These are phyloP conservation scores for Diglossa cyanea DNA, from an alignment of 2,797 vertebrate genomes.

Conservation along the genomic window DNA sequence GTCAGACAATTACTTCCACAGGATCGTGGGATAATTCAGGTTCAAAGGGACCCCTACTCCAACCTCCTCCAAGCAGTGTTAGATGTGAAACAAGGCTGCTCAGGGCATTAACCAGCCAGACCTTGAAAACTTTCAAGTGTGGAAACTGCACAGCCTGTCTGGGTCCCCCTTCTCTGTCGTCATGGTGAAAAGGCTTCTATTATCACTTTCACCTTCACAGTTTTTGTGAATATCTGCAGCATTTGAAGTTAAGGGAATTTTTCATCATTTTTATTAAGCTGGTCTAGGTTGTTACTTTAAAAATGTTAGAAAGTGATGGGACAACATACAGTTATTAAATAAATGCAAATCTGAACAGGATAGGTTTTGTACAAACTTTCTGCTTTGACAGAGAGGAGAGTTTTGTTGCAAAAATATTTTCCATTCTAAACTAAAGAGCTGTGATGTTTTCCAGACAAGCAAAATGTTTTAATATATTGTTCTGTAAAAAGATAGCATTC, in stretches of 20 bases:
- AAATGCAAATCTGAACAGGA: background rate
- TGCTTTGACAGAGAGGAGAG: background rate
- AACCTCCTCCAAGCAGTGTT: background rate
- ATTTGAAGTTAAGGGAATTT: background rate
- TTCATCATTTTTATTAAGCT: background rate
- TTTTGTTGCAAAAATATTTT: background rate
- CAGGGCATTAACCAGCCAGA: background rate
- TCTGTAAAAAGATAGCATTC: background rate
- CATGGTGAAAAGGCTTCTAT: background rate
- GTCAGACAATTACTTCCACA: conserved; percentile 2
- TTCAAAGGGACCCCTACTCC: conserved; percentile 11
- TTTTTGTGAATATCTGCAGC: background rate
- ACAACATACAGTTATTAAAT: background rate
- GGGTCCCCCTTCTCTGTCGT: background rate
- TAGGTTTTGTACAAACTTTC: background rate
- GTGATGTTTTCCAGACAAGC: background rate
- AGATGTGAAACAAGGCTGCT: background rate
- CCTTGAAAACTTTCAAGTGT: background rate
- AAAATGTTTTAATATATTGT: background rate
- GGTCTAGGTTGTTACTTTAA: background rate
- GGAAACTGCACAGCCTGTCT: background rate
- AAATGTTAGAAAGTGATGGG: background rate
- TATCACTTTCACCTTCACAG: background rate
- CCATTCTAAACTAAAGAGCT: background rate
- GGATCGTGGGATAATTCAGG: background rate